A percentile compares a stretch with the other conserved stretches of the same genome.
Evolutionary conservation across 2,113 vertebrate species (phyloP).

Genomic region (Gorilla gorilla): DNA sequence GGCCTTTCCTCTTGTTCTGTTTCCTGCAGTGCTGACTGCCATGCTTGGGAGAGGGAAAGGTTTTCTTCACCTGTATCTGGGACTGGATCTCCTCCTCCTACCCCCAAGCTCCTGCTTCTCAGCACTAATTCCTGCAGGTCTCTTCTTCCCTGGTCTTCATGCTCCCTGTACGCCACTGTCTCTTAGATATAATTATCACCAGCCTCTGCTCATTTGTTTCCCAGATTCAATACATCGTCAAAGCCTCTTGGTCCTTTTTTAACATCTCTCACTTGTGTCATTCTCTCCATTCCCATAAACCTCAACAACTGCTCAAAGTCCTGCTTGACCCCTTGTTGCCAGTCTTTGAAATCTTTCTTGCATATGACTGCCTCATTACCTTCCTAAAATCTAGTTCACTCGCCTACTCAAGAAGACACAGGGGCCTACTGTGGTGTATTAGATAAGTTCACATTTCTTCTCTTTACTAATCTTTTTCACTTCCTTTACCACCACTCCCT

Average conservation of each 20-base stretch:
- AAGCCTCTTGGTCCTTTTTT: background rate
- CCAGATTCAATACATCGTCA: background rate
- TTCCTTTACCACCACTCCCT: background rate
- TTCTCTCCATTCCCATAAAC: background rate
- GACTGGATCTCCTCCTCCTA: background rate
- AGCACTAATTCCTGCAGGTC: no score
- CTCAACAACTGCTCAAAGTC: background rate
- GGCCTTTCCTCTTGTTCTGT: background rate
- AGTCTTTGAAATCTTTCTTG: background rate
- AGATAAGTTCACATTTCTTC: background rate
- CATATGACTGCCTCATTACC: background rate
- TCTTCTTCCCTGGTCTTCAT: no score
- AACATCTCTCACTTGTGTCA: background rate
- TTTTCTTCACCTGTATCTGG: background rate
- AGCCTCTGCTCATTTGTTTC: no score
- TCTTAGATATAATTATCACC: no score
- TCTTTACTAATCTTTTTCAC: background rate
- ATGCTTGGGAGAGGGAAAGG: background rate
- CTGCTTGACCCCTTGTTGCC: background rate
- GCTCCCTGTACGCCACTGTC: no score
- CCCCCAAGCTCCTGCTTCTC: background rate
- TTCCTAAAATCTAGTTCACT: background rate
- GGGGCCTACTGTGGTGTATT: background rate
- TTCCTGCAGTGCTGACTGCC: background rate
- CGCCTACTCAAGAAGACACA: background rate